Evolutionary conservation across 2,797 vertebrate genomes (phyloP), one percentile per base, ranked within the genome.

Genomic region (Setipinna tenuifilis): DNA sequence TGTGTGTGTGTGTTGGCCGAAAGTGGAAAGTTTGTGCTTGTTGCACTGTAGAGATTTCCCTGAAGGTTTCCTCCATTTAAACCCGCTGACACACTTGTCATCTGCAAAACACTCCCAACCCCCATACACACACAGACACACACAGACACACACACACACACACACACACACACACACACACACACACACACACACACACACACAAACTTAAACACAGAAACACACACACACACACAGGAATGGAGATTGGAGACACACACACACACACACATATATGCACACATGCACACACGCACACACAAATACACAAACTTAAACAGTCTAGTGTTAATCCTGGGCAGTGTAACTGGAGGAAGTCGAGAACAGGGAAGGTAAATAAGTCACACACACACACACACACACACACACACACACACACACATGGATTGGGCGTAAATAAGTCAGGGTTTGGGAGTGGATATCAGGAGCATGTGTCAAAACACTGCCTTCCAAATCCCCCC

Each of bases 1-100:
- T n/a, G n/a, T n/a, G n/a, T n/a, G n/a, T n/a, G n/a, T 65, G 35
- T 84, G 86, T 86, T 87, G 85, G 84, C 82, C 31, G 58, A 90
- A 86, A 89, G 89, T 82, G n/a, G 58, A 86, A 62, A 86, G 83
- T 80, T 85, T 84, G 87, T 44, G 78, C 82, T n/a, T 65, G 62
- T 85, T 89, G 87, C 85, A 87, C 86, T 86, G 85, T 83, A 83
- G 82, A 92, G 88, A 90, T 89, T 92, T 91, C 89, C 91, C 91
- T 85, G 58, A 85, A 90, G 89, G 88, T 62, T 86, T 85, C 83
- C 83, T 87, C 87, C 88, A 89, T 91, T 90, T 90, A 88, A 92
- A 90, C 85, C 86, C 86, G 88, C 89, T 90, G 88, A 90, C 87
- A 90, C 84, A 81, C 89, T 89, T 88, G 89, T 90, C 87, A 90